phyloP scores from a whole-genome alignment of 2,888 invertebrate genomes.

The Exephanes ischioxanthus region DNA sequence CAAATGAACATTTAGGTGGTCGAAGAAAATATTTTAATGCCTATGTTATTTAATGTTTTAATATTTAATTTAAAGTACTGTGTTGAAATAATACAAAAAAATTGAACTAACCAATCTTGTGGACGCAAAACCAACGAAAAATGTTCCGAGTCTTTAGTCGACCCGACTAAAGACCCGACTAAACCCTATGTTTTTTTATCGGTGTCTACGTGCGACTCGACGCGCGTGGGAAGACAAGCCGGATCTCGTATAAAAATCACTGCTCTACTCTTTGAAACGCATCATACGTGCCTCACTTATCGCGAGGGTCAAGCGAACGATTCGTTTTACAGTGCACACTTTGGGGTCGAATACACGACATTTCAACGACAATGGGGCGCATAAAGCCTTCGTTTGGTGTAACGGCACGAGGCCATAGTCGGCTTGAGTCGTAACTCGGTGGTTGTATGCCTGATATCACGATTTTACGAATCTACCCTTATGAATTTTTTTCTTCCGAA shows the following conservation, averaged over 20 bases:
- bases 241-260: not conserved
- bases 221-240: not conserved
- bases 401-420: constrained; percentile 24
- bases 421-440: constrained; percentile 46
- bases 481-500: constrained; percentile 49
- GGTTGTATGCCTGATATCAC: constrained; percentile 37
- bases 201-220: not conserved
- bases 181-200: no score
- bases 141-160: no score
- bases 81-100: no score
- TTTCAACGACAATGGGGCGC: constrained; percentile 27
- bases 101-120: no score
- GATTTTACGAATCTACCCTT: constrained; percentile 38
- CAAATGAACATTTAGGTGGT: no score
- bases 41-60: no score
- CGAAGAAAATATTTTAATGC: no score
- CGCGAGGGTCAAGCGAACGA: constrained; percentile 14
- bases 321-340: constrained; percentile 27
- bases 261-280: no score
- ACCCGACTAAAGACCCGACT: no score
- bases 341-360: constrained; percentile 30
- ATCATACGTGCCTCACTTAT: constrained; percentile 14
- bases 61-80: no score
- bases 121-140: no score
- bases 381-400: constrained; percentile 37